Percentiles rank a stretch among this genome's conserved stretches.
Evolutionary conservation across 1,140 invertebrate species (phyloP).

Genomic region (Ladona fulva): DNA sequence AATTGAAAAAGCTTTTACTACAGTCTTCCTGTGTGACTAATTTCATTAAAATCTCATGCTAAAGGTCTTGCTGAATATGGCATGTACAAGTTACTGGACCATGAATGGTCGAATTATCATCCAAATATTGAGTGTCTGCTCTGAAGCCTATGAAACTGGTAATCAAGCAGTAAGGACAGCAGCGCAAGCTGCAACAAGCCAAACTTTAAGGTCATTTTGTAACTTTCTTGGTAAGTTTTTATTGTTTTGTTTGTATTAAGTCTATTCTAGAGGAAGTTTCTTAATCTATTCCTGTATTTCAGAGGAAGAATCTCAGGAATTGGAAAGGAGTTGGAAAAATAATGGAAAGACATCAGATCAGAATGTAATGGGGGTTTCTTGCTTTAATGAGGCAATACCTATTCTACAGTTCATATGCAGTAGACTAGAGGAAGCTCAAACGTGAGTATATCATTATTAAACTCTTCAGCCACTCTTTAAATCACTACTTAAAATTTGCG

Average conservation of each 20-base stretch:
- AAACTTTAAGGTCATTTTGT: constrained; percentile 71
- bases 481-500: background rate
- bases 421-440: constrained; percentile 68
- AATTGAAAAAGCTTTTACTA: background rate
- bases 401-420: constrained; percentile 84
- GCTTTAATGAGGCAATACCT: constrained; percentile 80
- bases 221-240: constrained; percentile 55
- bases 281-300: constrained; percentile 23
- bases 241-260: constrained; percentile 10
- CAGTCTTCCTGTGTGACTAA: too few species aligned
- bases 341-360: constrained; percentile 51
- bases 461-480: background rate
- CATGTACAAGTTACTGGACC: constrained; percentile 68
- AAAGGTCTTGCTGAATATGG: constrained; percentile 69
- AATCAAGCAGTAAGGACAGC: constrained; percentile 70
- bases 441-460: constrained; percentile 42
- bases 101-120: constrained; percentile 74
- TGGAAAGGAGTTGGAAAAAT: constrained; percentile 50
- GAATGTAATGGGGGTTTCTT: constrained; percentile 58
- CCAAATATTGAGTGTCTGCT: constrained; percentile 62
- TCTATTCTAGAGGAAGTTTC: background rate
- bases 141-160: constrained; percentile 61
- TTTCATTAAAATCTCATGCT: constrained; percentile 27
- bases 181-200: constrained; percentile 70
- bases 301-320: constrained; percentile 70